Evolutionary conservation across 1,140 invertebrate genomes (phyloP).

Genomic region (Helicoverpa zea): DNA sequence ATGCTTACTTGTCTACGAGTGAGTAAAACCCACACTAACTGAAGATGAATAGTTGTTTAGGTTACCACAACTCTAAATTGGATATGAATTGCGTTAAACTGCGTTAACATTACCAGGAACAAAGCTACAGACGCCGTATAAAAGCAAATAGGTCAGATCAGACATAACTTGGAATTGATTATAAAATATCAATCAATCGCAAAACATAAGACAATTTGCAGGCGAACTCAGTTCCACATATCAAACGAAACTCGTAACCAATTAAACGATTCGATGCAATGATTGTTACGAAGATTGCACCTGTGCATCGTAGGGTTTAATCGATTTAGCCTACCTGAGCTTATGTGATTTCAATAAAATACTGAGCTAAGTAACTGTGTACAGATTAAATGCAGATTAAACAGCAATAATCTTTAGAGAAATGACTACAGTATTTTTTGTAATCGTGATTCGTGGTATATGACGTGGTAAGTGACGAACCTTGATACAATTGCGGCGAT

Average conservation of each 20-base stretch:
- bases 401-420: background rate
- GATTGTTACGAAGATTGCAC: slow-evolving; percentile 1
- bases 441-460: too few species aligned
- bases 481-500: background rate
- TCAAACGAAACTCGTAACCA: slow-evolving; percentile 48
- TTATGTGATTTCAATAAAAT: background rate
- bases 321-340: slow-evolving; percentile 24
- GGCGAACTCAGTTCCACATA: background rate
- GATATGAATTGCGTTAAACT: slow-evolving; percentile 19
- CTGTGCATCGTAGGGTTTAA: slow-evolving; percentile 13
- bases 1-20: too few species aligned
- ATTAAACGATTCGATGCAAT: slow-evolving; percentile 28
- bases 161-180: slow-evolving; percentile 32
- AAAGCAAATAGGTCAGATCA: slow-evolving; percentile 42
- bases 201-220: slow-evolving; percentile 45
- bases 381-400: background rate
- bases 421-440: too few species aligned
- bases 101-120: slow-evolving; percentile 19
- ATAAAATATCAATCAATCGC: slow-evolving; percentile 47
- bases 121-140: slow-evolving; percentile 9
- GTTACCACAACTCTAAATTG: background rate
- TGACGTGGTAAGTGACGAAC: too few species aligned
- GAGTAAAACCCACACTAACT: too few species aligned
- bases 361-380: background rate
- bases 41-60: background rate